These are phyloP conservation scores for Erebia aethiops DNA, from an alignment of 2,888 invertebrate species.

Conservation along the genomic window DNA sequence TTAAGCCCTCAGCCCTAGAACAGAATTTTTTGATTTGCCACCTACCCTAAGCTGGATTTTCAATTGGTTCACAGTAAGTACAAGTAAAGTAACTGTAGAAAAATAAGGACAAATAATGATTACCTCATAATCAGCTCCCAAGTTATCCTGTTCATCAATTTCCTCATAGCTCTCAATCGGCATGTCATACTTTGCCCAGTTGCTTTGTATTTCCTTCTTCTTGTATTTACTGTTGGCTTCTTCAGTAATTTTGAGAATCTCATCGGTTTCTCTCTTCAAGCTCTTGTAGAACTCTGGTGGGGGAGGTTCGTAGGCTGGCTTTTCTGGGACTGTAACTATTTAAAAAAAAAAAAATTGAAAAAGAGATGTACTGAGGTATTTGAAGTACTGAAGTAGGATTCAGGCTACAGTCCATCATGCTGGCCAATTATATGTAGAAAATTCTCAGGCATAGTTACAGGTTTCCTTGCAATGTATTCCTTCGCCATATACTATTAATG, in stretches of 20 bases:
- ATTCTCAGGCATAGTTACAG: too few relatives aligned
- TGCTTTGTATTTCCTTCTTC: slow-evolving; percentile 78
- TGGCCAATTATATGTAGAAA: too few relatives aligned
- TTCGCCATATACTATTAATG: too few relatives aligned
- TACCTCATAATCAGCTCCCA: slow-evolving; percentile 80
- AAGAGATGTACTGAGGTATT: too few relatives aligned
- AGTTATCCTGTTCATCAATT: slow-evolving; percentile 68
- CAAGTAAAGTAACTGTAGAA: not conserved
- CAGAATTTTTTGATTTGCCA: too few relatives aligned
- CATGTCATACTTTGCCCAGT: slow-evolving; percentile 79
- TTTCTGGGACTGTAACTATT: slow-evolving; percentile 56
- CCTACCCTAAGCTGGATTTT: too few relatives aligned
- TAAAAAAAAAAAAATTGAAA: too few relatives aligned
- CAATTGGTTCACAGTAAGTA: too few relatives aligned
- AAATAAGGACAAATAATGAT: not conserved
- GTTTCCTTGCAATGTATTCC: too few relatives aligned
- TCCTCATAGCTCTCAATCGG: slow-evolving; percentile 75
- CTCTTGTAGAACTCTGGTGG: slow-evolving; percentile 72
- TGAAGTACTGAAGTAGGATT: too few relatives aligned
- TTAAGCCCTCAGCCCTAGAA: too few relatives aligned
- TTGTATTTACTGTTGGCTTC: slow-evolving; percentile 72
- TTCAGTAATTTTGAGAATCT: slow-evolving; percentile 74
- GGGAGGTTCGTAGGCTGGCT: slow-evolving; percentile 60
- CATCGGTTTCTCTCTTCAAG: slow-evolving; percentile 73
- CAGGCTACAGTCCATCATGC: too few relatives aligned